Conservation (phyloP, 2,113 vertebrate genomes). For the Prionailurus viverrinus region DNA sequence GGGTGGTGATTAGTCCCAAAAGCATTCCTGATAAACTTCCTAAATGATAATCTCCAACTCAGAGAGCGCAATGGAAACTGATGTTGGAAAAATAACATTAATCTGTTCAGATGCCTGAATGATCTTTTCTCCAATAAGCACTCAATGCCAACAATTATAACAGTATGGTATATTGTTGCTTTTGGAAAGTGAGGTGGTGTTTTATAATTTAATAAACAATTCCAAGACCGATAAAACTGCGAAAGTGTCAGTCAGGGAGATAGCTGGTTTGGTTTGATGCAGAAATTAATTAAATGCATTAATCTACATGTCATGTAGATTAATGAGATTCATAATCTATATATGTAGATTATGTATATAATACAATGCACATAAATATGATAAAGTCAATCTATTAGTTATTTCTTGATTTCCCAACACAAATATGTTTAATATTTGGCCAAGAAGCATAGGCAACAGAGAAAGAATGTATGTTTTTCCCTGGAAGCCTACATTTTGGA, state of each 20-base stretch:
- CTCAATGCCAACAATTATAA: neutral
- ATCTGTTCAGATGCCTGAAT: neutral
- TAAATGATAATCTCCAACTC: neutral
- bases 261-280: neutral
- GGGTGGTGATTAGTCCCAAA: neutral
- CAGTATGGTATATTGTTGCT: neutral
- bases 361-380: neutral
- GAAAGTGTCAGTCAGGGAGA: neutral
- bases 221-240: neutral
- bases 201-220: neutral
- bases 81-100: neutral
- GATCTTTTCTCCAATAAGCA: neutral
- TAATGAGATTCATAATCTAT: neutral
- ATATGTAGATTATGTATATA: neutral
- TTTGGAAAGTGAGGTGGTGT: neutral
- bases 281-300: slow-evolving; percentile 6
- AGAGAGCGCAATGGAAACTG: neutral
- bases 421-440: neutral
- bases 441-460: neutral
- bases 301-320: neutral
- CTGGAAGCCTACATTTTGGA: neutral
- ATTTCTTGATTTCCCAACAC: neutral
- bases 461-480: neutral
- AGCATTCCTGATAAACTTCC: neutral
- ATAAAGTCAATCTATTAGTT: neutral